A percentile compares a stretch with the other conserved stretches of the same genome.
phyloP scores from a whole-genome alignment of 2,888 invertebrate species.

The Altica lythri region DNA sequence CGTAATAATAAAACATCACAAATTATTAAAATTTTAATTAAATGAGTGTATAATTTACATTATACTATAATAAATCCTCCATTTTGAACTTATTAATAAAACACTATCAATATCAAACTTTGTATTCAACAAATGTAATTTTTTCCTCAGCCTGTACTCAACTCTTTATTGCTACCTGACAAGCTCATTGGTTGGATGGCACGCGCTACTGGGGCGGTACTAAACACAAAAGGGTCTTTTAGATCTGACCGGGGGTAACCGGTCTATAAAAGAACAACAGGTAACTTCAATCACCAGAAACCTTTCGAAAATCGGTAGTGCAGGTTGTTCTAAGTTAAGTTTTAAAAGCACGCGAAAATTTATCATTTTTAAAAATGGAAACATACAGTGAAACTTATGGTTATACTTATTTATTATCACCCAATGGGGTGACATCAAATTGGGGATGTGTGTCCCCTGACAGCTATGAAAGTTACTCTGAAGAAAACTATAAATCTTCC shows the following conservation, averaged over 20 bases:
- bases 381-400: conserved; percentile 46
- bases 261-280: conserved; percentile 48
- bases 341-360: conserved; percentile 10
- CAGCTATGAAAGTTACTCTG: conserved; percentile 50
- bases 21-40: too few relatives aligned
- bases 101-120: conserved; percentile 2
- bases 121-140: conserved; percentile 6
- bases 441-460: conserved; percentile 47
- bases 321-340: conserved; percentile 13
- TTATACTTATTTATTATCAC: conserved; percentile 51
- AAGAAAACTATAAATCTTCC: conserved; percentile 46
- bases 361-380: conserved; percentile 35
- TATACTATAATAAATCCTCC: conserved; percentile 5
- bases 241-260: conserved; percentile 41
- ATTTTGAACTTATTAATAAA: conserved; percentile 25
- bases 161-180: conserved; percentile 26
- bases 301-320: conserved; percentile 34
- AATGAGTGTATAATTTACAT: too few relatives aligned
- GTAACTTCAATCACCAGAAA: conserved; percentile 41
- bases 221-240: conserved; percentile 38
- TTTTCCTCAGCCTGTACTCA: conserved; percentile 28
- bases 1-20: too few relatives aligned
- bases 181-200: conserved; percentile 49
- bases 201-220: conserved; percentile 49
- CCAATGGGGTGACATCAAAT: conserved; percentile 33